Evolutionary conservation across 2,113 vertebrate species (phyloP).

Genomic region (Lamprologus lemairii): DNA sequence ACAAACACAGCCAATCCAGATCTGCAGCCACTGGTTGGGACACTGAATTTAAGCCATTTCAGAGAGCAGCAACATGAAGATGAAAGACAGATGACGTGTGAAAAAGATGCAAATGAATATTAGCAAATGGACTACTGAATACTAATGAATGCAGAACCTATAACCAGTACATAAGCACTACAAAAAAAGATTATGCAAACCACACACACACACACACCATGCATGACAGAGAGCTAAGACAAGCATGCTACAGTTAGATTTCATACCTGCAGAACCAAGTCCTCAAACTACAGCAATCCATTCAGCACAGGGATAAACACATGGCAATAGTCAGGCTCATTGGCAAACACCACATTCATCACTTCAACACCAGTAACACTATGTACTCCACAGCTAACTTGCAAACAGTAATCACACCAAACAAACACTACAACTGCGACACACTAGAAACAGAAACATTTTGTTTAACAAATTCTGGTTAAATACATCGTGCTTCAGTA

Average conservation of each 20-base stretch:
- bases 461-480: neutral
- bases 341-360: slow-evolving; percentile 17
- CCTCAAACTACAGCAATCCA: slow-evolving; percentile 75
- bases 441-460: neutral
- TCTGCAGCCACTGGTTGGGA: slow-evolving; percentile 7
- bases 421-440: neutral
- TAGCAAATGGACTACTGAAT: neutral
- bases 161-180: neutral
- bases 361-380: neutral
- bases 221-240: slow-evolving; percentile 22
- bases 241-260: slow-evolving; percentile 16
- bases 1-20: slow-evolving; percentile 30
- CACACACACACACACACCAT: slow-evolving; percentile 29
- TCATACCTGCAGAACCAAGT: slow-evolving; percentile 84
- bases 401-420: neutral
- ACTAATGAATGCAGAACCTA: neutral
- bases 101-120: slow-evolving; percentile 5
- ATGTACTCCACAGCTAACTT: neutral
- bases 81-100: neutral
- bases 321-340: slow-evolving; percentile 46
- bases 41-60: slow-evolving; percentile 18
- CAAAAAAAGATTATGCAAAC: neutral
- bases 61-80: neutral
- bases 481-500: neutral
- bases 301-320: slow-evolving; percentile 45